A percentile compares a stretch with the other conserved stretches of the same genome.
These are phyloP conservation scores for Picathartes gymnocephalus DNA, from an alignment of 2,113 vertebrate genomes.

Conservation along the genomic window DNA sequence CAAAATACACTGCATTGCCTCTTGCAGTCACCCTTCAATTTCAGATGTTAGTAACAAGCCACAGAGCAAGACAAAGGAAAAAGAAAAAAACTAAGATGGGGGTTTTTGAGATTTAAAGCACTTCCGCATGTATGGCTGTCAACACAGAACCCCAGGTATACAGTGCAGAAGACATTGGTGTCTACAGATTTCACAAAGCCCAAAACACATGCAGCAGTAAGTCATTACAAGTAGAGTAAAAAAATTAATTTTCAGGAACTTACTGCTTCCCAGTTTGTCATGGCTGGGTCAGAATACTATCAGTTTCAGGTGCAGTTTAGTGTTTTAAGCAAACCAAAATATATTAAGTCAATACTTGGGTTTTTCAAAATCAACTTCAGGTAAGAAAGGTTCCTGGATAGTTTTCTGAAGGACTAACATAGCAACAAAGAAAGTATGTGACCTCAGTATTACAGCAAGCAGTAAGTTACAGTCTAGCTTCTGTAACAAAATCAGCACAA, in stretches of 20 bases:
- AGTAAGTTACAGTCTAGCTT: background rate
- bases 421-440: background rate
- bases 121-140: accelerated
- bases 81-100: accelerated
- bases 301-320: background rate
- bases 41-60: background rate
- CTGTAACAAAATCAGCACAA: background rate
- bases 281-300: background rate
- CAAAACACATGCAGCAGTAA: background rate
- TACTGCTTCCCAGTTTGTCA: background rate
- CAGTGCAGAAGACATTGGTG: background rate
- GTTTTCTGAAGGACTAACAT: background rate
- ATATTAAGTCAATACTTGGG: background rate
- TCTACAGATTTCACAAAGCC: background rate
- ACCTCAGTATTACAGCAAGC: background rate
- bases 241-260: background rate
- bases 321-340: background rate
- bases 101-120: background rate
- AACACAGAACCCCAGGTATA: background rate
- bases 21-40: background rate
- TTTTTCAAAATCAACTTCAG: background rate
- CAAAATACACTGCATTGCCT: background rate
- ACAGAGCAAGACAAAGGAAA: background rate
- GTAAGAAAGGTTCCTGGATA: background rate
- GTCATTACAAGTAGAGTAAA: background rate